These are phyloP conservation scores for Halisarca cf. caerulea DNA, from an alignment of 37 sponge, comb jelly and placozoan species.

Conservation along the genomic window DNA sequence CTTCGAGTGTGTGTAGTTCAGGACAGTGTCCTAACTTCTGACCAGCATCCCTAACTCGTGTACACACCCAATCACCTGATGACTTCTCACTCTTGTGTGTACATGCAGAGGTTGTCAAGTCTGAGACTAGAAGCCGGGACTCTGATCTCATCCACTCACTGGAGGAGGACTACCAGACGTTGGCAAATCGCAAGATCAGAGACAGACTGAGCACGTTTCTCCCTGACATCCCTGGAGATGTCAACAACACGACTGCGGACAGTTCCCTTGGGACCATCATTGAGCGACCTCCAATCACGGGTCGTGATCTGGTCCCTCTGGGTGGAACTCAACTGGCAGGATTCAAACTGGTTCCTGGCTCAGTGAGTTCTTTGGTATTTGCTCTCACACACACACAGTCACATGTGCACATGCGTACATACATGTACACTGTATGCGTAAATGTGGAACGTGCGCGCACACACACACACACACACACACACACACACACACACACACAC, in stretches of 20 bases:
- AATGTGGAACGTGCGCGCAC: background rate
- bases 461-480: no score
- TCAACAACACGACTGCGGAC: constrained; percentile 47
- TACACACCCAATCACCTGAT: no score
- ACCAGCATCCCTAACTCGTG: background rate
- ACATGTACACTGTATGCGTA: background rate
- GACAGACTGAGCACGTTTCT: constrained; percentile 77
- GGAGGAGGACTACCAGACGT: constrained; percentile 49
- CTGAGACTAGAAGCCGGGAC: constrained; percentile 21
- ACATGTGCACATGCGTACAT: background rate
- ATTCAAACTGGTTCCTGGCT: constrained; percentile 78
- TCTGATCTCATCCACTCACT: constrained; percentile 42
- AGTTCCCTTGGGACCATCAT: constrained; percentile 62
- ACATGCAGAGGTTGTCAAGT: background rate
- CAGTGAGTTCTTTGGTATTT: background rate
- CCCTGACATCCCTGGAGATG: constrained; percentile 78
- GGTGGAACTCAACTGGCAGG: constrained; percentile 65
- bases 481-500: no score
- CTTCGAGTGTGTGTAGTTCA: no score
- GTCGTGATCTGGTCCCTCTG: constrained; percentile 65
- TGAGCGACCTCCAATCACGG: constrained; percentile 69
- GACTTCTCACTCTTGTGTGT: background rate
- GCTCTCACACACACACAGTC: no score
- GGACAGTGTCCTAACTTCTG: background rate
- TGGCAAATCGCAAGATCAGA: constrained; percentile 68